Base-by-base conservation (phyloP, 2,797 vertebrate species). In the Atherinosoma microstoma region DNA sequence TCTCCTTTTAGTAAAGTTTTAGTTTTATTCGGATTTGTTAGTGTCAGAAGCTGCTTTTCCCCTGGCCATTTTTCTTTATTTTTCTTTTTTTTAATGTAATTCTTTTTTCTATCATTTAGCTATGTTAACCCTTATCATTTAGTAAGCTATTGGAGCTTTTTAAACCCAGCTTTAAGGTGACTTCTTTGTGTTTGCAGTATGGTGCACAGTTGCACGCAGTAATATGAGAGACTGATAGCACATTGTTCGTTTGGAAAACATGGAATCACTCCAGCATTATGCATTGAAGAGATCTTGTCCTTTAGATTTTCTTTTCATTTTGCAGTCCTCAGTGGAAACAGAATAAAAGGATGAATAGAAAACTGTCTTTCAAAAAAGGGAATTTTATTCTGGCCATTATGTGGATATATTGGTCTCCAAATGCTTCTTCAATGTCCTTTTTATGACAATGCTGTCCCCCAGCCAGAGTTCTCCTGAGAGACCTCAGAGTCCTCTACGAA, bases 351-450 rank as follows among this genome's bases (percentile, higher is more conserved):
- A 64, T 86, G 59, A 86, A 78, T 82, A 64, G 54, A 45, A 65
- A 61, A 36, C 38, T 66, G 38, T 73, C 67, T 22, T 42, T 42
- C 5, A 42, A 42, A 58, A 61, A 75, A 62, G 71, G 76, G 81
- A 87, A 86, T 83, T 83, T 88, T 64, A 80, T 86, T 84, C 63
- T 68, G 29, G 38, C 47, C 45, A 64, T 83, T 75, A 70, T 84
- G 70, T 51, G 78, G n/a, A 10, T 24, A 56, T 16, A 32, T 22
- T 65, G 35, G n/a, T 70, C 58, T 79, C 72, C 67, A 61, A 64
- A 34, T 34, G 62, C 57, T 59, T 58, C 63, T 38, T 81, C 58
- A 34, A 1, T 64, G 70, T 69, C 61, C 24, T 3, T n/a, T 60
- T 66, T 53, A 84, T 73, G 78, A 78, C 87, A 88, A 64, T 54